Evolutionary conservation across 2,797 vertebrate species (phyloP), one percentile per base, ranked within the genome.

Genomic region (Anguilla obscura): DNA sequence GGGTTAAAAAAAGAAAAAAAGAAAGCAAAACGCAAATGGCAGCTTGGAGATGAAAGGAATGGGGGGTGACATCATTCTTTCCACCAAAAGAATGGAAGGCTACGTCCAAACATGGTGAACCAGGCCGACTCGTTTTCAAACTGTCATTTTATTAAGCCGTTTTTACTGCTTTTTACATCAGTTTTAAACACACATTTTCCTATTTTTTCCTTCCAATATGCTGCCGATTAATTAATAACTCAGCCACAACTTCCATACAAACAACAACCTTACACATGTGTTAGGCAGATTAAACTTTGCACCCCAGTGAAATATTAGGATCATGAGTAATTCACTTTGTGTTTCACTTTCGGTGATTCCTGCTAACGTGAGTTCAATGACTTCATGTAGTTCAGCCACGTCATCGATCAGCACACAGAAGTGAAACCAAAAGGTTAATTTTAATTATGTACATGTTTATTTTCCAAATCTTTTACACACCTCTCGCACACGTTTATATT

Each of bases 131-230:
- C 27, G 66, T 45, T 95, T 95, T 95, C 94, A 91, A 96, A 92
- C 90, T 92, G 93, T 93, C 89, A 90, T 97, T 98, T 98, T 99
- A 98, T 99, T 98, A 93, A 91, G 93, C 97, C 97, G 97, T 93
- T 92, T 90, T 93, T 92, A 97, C 97, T 97, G 98, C 97, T 96
- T 96, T 95, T 98, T 96, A 99, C 98, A 98, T 95, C 96, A 96
- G 97, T 95, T 94, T 96, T 96, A 95, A 96, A 98, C 97, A 96
- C 91, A 97, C 97, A 97, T 96, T 95, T 94, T 94, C 93, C 96
- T 95, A 94, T 95, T 94, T 95, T 94, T 93, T 94, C 94, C 95
- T 95, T 94, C 94, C 88, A n/a, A 48, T 82, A 92, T 94, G 94
- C 92, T 85, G 12, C 60, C n/a, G 4, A 86, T 30, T 79, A 52